Percentiles rank a stretch among this genome's conserved stretches.
phyloP scores from a whole-genome alignment of 2,797 vertebrate species.

The Cetoscarus ocellatus region DNA sequence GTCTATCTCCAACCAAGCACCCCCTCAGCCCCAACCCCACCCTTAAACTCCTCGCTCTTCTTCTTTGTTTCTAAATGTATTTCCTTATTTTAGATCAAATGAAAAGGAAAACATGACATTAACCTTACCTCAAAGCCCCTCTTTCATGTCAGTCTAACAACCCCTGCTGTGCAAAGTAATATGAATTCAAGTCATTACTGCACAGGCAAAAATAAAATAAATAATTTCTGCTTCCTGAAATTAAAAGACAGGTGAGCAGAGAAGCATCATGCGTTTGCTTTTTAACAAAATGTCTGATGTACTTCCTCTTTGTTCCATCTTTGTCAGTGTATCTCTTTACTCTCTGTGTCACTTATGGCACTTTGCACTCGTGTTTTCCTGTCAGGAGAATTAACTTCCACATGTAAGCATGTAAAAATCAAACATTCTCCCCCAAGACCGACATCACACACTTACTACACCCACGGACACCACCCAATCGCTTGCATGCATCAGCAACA shows the following conservation, averaged over 20 bases:
- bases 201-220: slow-evolving; percentile 1
- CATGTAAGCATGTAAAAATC: slow-evolving; percentile 21
- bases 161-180: not conserved
- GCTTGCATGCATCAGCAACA: slow-evolving; percentile 23
- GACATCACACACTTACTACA: slow-evolving; percentile 17
- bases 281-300: not conserved
- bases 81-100: not conserved
- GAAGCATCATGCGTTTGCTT: slow-evolving; percentile 9
- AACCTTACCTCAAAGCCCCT: slow-evolving; percentile 3
- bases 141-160: not conserved
- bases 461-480: slow-evolving; percentile 29
- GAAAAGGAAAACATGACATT: not conserved
- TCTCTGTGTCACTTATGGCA: slow-evolving; percentile 3
- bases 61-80: slow-evolving; percentile 4
- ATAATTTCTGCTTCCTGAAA: not conserved
- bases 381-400: slow-evolving; percentile 18
- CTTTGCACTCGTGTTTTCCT: slow-evolving; percentile 31
- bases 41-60: slow-evolving; percentile 6
- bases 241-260: slow-evolving; percentile 10
- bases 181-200: slow-evolving; percentile 2
- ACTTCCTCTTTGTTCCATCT: slow-evolving; percentile 5
- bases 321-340: slow-evolving; percentile 11
- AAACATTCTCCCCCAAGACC: slow-evolving; percentile 21
- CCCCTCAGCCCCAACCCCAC: not conserved
- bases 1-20: slow-evolving; percentile 41